Evolutionary conservation across 2,888 invertebrate species (phyloP).

Genomic region (Amorpha juglandis): DNA sequence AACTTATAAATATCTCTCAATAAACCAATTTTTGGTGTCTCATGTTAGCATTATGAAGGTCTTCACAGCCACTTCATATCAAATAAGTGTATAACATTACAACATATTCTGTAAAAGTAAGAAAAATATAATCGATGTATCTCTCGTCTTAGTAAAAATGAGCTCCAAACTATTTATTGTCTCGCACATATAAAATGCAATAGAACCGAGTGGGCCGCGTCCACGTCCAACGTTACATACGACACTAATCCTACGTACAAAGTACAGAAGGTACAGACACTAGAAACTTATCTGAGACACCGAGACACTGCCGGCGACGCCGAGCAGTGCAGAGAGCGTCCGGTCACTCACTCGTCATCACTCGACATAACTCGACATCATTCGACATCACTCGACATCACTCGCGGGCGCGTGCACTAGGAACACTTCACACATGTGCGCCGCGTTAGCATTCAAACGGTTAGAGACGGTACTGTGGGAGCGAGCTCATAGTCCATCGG

Average conservation of each 20-base stretch:
- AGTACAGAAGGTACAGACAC: slow-evolving; percentile 7
- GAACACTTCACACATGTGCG: slow-evolving; percentile 72
- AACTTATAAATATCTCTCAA: slow-evolving; percentile 67
- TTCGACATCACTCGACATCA: neutral
- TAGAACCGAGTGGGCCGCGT: slow-evolving; percentile 52
- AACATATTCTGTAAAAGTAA: slow-evolving; percentile 53
- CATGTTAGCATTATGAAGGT: slow-evolving; percentile 66
- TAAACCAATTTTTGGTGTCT: slow-evolving; percentile 73
- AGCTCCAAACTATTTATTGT: slow-evolving; percentile 76
- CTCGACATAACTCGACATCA: slow-evolving; percentile 34
- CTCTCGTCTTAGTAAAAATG: slow-evolving; percentile 50
- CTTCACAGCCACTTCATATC: slow-evolving; percentile 78
- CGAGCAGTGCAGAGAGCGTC: slow-evolving; percentile 30
- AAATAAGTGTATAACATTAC: slow-evolving; percentile 55
- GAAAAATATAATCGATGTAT: slow-evolving; percentile 49
- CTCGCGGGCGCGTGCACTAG: slow-evolving; percentile 49
- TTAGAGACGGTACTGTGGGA: slow-evolving; percentile 75
- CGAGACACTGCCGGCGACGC: slow-evolving; percentile 13
- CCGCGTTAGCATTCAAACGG: slow-evolving; percentile 76
- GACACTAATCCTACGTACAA: neutral
- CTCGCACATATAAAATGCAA: slow-evolving; percentile 78
- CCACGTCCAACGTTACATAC: neutral
- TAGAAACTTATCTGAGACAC: slow-evolving; percentile 13
- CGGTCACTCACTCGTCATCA: slow-evolving; percentile 41
- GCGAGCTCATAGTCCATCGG: slow-evolving; percentile 73